Conservation (phyloP, 2,888 invertebrate species). For the Deladenus siricidicola region DNA sequence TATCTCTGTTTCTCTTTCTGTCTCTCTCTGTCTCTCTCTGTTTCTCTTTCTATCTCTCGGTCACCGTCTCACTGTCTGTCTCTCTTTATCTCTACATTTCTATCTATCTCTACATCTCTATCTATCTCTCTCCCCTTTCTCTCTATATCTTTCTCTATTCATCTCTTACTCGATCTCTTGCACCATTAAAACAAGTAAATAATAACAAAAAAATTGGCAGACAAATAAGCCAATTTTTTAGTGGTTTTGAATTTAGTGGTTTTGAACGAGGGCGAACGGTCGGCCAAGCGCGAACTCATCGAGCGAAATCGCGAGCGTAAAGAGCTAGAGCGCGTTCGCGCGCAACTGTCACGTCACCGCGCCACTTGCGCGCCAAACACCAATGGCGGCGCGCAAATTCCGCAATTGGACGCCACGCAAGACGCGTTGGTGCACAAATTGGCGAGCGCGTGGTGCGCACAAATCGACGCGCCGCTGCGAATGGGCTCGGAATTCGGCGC, state of each 20-base stretch:
- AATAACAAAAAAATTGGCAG: no score
- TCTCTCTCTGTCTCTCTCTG: no score
- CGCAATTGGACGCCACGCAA: conserved; percentile 4
- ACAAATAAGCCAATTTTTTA: no score
- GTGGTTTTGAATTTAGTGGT: conserved; percentile 53
- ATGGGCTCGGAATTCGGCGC: conserved; percentile 14
- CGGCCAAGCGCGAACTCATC: conserved; percentile 56
- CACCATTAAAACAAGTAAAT: no score
- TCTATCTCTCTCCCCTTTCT: no score
- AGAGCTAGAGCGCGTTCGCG: conserved; percentile 2
- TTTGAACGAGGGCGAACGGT: conserved; percentile 55
- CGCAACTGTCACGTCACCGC: background rate
- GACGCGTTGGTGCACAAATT: conserved; percentile 6
- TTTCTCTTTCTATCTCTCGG: no score
- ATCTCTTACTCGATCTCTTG: no score
- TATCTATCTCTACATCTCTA: no score
- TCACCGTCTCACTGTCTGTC: no score
- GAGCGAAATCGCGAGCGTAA: conserved; percentile 54
- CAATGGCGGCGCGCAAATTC: background rate
- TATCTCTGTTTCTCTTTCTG: no score
- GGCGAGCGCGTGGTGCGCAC: conserved; percentile 5
- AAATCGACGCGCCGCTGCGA: conserved; percentile 9
- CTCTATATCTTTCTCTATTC: no score
- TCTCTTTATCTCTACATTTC: no score
- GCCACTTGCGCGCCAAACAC: background rate